Conservation (phyloP, 2,888 invertebrate species). For the Hirudinaria manillensis region DNA sequence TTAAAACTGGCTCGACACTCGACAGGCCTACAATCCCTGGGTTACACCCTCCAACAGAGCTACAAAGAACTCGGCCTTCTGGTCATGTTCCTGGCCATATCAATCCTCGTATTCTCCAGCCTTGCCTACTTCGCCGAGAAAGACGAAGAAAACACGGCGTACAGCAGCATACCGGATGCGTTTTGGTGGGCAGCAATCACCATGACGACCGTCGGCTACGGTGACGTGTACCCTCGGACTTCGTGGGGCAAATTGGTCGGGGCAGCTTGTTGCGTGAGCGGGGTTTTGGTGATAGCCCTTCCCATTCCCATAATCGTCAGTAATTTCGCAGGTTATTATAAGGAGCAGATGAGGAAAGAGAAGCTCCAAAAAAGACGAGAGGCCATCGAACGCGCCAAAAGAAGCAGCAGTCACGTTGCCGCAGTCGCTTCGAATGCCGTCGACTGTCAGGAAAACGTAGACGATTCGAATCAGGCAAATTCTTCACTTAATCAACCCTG, state of each 20-base stretch:
- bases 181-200: slow-evolving; percentile 31
- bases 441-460: background rate
- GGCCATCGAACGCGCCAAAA: slow-evolving; percentile 91
- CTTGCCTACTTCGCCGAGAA: slow-evolving; percentile 98
- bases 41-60: slow-evolving; percentile 93
- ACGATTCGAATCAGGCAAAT: background rate
- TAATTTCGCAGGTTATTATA: slow-evolving; percentile 99
- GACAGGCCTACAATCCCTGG: slow-evolving; percentile 92
- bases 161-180: slow-evolving; percentile 72
- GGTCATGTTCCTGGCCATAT: slow-evolving; percentile 97
- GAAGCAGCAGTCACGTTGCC: slow-evolving; percentile 66
- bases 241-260: slow-evolving; percentile 98
- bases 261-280: slow-evolving; percentile 99
- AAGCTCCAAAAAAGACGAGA: slow-evolving; percentile 94
- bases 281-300: slow-evolving; percentile 99
- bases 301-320: slow-evolving; percentile 99
- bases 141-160: slow-evolving; percentile 90
- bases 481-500: background rate
- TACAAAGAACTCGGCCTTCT: slow-evolving; percentile 59
- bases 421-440: background rate
- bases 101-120: slow-evolving; percentile 95
- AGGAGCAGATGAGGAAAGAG: slow-evolving; percentile 98
- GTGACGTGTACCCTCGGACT: slow-evolving; percentile 94
- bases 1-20: slow-evolving; percentile 93
- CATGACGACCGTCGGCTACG: slow-evolving; percentile 51